Evolutionary conservation across 2,888 invertebrate genomes (phyloP).

Genomic region (Macrosoma leucophasiata): DNA sequence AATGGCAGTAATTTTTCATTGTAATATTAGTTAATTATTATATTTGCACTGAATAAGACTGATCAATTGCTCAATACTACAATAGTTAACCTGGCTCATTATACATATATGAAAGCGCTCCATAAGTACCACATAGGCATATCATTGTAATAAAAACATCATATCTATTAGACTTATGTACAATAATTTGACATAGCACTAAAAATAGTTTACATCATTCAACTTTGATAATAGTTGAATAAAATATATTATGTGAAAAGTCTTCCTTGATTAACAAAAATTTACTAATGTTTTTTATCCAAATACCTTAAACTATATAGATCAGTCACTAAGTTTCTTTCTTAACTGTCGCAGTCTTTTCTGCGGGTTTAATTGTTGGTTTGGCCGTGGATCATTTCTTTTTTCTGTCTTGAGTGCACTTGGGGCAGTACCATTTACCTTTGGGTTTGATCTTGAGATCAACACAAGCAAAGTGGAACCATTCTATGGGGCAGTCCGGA

Average conservation of each 20-base stretch:
- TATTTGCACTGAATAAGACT: slow-evolving; percentile 1
- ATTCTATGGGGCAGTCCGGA: slow-evolving; percentile 91
- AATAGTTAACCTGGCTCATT: too few relatives aligned
- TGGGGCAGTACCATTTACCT: slow-evolving; percentile 97
- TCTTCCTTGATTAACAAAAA: too few relatives aligned
- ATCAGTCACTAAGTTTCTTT: slow-evolving; percentile 50
- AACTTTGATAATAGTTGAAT: too few relatives aligned
- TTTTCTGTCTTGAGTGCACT: slow-evolving; percentile 88
- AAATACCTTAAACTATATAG: slow-evolving; percentile 3
- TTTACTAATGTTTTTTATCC: too few relatives aligned
- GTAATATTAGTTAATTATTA: neutral
- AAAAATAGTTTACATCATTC: too few relatives aligned
- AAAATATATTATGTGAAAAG: too few relatives aligned
- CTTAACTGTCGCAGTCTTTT: slow-evolving; percentile 58
- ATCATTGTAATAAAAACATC: too few relatives aligned
- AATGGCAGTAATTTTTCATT: slow-evolving; percentile 1
- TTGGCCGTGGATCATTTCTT: slow-evolving; percentile 79
- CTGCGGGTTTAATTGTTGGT: slow-evolving; percentile 44
- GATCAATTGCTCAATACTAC: too few relatives aligned
- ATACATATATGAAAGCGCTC: too few relatives aligned
- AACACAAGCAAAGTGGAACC: slow-evolving; percentile 98
- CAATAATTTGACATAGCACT: too few relatives aligned
- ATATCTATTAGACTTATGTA: too few relatives aligned
- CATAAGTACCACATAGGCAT: too few relatives aligned
- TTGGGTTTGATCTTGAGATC: slow-evolving; percentile 93